Base-by-base conservation (phyloP, 2,888 invertebrate species). In the Corbicula japonica region DNA sequence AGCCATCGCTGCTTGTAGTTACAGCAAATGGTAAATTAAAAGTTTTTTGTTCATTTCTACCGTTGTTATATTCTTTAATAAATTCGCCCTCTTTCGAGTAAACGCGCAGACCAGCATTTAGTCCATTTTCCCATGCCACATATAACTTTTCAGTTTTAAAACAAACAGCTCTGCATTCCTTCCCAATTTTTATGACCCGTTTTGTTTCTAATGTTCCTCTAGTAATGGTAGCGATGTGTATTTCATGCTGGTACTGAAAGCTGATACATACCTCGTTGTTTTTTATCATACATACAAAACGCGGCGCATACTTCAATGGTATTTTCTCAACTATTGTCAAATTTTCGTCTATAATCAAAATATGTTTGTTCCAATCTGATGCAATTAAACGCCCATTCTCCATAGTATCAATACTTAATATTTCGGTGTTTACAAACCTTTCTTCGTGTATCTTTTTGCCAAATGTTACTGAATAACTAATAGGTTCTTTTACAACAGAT, bases 241-340 rank as follows among this genome's bases (percentile, higher is more conserved):
- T 15, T 50, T 50, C 28, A 3, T 50, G 3, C n/a, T 50, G 6
- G 5, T 21, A 10, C n/a, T 50, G 21, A 23, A 26, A 50, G n/a
- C 50, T 50, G 15, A 50, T 50, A 23, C 50, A 50, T 10, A 50
- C 8, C 5, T 50, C 50, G 28, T 50, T 28, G n/a, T 50, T n/a
- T n/a, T n/a, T 15, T 50, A 50, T 50, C 50, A 50, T 50, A 28
- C 50, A 50, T 6, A 50, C 50, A 50, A 26, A 2, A 2, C 21
- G 50, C 23, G 50, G 50, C 4, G 6, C 28, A 28, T 23, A 4
- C 23, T 6, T 6, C 23, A 50, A 50, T 18, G n/a, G n/a, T 4
- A 50, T 10, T n/a, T n/a, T 50, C 15, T 50, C 26, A 8, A 50
- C 23, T 50, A 18, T 28, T 50, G 3, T 8, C 12, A 50, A 3